Base-by-base conservation (phyloP, 1,140 invertebrate species). In the Adelges cooleyi region DNA sequence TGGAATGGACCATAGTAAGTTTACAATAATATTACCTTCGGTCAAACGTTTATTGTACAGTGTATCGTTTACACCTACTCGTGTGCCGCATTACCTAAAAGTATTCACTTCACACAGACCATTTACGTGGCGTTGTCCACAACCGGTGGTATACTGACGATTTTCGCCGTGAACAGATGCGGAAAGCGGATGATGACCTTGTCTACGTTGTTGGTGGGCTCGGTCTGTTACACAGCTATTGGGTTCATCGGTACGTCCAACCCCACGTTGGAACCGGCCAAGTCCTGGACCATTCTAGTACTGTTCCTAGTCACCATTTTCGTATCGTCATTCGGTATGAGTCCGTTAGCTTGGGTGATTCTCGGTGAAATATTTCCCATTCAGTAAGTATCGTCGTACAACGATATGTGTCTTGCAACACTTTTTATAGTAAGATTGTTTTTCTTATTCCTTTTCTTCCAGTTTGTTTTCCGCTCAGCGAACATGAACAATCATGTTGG, bases 331-430 rank as follows among this genome's bases (percentile, higher is more conserved):
- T 22, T 46, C 3, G 56, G 56, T 9, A 62, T 62, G 46, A 20
- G 38, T 17, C 56, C 5, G 15, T 62, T 18, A 17, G 25, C 5
- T 6, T 69, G 68, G 68, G 44, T 69, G 48, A 51, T 69, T n/a
- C 42, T 69, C 6, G 54, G 59, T 25, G 68, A 69, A 52, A 53
- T 69, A 2, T 69, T 67, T 20, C 68, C 68, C 15, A 50, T 68
- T 29, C 46, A 68, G 68, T 68, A 17, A 68, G 68, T 56, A 13
- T 33, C 5, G 11, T 33, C 11, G 11, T n/a, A n/a, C n/a, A n/a
- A n/a, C n/a, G n/a, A n/a, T n/a, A n/a, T n/a, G n/a, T n/a, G n/a
- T n/a, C n/a, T n/a, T n/a, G n/a, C n/a, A n/a, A n/a, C n/a, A n/a
- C n/a, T n/a, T n/a, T n/a, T n/a, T n/a, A n/a, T n/a, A n/a, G n/a